These are phyloP conservation scores for Elachura formosa DNA, from an alignment of 2,113 vertebrate species.

Conservation along the genomic window DNA sequence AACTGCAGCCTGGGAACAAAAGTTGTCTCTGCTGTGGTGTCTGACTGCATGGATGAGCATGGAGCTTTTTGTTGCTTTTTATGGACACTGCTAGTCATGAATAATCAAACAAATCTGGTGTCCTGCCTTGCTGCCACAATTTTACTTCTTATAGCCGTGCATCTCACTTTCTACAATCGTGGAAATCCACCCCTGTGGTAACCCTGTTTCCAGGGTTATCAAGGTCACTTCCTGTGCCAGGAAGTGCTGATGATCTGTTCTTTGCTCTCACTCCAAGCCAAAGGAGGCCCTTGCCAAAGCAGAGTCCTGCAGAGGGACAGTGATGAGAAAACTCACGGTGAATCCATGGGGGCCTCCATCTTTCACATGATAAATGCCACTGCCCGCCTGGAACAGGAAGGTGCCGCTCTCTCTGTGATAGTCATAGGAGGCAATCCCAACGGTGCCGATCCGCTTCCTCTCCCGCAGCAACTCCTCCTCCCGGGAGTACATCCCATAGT, in stretches of 20 bases:
- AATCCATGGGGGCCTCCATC: constrained; percentile 80
- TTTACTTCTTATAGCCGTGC: background rate
- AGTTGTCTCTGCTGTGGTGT: background rate
- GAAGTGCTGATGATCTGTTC: background rate
- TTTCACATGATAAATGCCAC: constrained; percentile 76
- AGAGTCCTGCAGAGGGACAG: background rate
- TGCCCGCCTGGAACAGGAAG: constrained; percentile 78
- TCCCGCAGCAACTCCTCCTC: constrained; percentile 80
- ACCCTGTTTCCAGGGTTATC: background rate
- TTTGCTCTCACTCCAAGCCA: background rate
- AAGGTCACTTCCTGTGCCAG: background rate
- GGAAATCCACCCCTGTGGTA: background rate
- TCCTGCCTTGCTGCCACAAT: background rate
- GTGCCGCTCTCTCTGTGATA: constrained; percentile 79
- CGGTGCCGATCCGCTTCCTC: constrained; percentile 78
- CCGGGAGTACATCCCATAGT: constrained; percentile 83
- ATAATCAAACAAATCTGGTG: background rate
- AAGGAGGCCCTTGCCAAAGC: background rate
- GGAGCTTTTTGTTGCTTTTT: background rate
- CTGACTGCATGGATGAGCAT: background rate
- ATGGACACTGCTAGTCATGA: background rate
- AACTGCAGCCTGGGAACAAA: background rate
- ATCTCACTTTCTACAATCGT: background rate
- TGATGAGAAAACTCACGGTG: constrained; percentile 68
- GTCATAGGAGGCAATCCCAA: constrained; percentile 79